Evolutionary conservation across 92 coral and sea anemone species (phyloP).

Genomic region (Epizoanthus stellaris): DNA sequence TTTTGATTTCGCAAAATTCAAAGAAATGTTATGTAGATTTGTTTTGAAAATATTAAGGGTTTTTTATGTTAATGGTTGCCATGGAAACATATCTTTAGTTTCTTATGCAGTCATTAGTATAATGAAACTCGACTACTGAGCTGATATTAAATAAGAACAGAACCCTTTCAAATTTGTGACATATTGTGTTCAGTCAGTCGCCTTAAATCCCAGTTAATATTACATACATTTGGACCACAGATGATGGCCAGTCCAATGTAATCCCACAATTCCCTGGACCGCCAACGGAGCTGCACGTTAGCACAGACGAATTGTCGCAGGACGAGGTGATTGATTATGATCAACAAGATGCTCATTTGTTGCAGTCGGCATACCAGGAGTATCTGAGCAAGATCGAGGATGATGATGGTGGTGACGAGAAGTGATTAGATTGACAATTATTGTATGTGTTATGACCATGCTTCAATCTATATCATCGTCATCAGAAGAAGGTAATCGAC

Average conservation of each 20-base stretch:
- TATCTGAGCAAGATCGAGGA: conserved; percentile 66
- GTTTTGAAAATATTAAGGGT: no score
- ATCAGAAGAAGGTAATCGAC: no score
- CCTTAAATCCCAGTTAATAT: neutral
- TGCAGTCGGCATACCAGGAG: conserved; percentile 77
- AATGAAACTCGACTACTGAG: no score
- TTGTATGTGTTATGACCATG: no score
- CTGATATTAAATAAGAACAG: no score
- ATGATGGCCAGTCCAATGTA: conserved; percentile 10
- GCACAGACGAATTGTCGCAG: conserved; percentile 64
- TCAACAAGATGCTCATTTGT: conserved; percentile 59
- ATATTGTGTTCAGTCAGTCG: neutral
- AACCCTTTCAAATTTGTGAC: no score
- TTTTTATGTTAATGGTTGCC: no score
- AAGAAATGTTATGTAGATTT: no score
- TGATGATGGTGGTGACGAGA: conserved; percentile 52
- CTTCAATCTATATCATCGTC: no score
- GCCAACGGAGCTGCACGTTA: neutral
- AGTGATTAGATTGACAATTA: neutral
- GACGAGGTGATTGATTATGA: conserved; percentile 81
- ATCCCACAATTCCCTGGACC: conserved; percentile 28
- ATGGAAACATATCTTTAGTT: no score
- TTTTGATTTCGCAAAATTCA: no score
- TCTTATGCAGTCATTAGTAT: no score
- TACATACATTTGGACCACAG: conserved; percentile 1